Evolutionary conservation across 2,113 vertebrate species (phyloP).

Genomic region (Rhynchomys soricoides): DNA sequence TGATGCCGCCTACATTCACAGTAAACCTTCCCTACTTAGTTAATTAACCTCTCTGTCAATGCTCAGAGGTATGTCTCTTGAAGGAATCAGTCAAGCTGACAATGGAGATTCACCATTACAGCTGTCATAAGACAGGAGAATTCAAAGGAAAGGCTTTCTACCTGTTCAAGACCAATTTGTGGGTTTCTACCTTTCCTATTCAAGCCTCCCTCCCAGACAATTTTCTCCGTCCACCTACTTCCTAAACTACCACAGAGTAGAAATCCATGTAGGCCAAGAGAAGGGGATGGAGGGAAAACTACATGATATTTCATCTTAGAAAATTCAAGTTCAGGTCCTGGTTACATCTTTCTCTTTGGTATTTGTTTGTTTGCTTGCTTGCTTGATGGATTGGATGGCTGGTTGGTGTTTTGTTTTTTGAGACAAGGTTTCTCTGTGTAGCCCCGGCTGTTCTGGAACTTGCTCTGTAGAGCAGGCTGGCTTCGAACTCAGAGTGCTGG

Average conservation of each 20-base stretch:
- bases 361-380: background rate
- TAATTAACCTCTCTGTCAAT: background rate
- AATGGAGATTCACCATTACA: background rate
- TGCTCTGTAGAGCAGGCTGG: background rate
- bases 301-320: conserved; percentile 5
- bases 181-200: background rate
- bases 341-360: background rate
- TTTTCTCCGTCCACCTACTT: background rate
- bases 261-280: background rate
- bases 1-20: background rate
- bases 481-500: background rate
- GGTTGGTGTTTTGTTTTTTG: background rate
- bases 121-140: background rate
- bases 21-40: no score
- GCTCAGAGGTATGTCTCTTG: background rate
- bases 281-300: background rate
- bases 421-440: background rate
- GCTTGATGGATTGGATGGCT: background rate
- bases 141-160: conserved; percentile 27
- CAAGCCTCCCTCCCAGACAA: background rate
- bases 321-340: conserved; percentile 18
- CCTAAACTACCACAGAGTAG: background rate
- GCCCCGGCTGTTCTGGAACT: background rate
- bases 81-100: background rate
- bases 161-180: background rate